phyloP scores from a whole-genome alignment of 2,888 invertebrate species.

The Theodoxus fluviatilis region DNA sequence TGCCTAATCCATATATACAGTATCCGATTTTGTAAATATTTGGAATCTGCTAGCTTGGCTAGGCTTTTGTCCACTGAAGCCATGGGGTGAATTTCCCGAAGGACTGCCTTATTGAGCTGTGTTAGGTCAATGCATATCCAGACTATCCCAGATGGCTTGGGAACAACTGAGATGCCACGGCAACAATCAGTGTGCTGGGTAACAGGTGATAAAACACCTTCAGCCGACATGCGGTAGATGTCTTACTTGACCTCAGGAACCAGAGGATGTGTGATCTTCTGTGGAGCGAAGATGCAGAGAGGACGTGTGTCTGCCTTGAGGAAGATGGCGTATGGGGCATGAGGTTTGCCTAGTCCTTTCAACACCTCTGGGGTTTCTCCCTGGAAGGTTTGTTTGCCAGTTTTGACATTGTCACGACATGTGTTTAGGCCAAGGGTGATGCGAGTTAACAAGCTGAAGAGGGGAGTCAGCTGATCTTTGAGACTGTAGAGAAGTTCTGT shows the following conservation, averaged over 20 bases:
- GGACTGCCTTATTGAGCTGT: conserved; percentile 31
- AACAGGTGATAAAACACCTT: conserved; percentile 31
- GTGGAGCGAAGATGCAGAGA: conserved; percentile 7
- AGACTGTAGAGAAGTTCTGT: not conserved
- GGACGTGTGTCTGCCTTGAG: not conserved
- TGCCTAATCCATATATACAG: not conserved
- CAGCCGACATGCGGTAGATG: conserved; percentile 11
- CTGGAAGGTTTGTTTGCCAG: not conserved
- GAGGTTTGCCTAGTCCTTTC: conserved; percentile 20
- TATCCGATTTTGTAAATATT: not conserved
- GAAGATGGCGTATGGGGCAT: conserved; percentile 3
- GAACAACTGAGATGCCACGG: conserved; percentile 31
- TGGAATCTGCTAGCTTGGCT: not conserved
- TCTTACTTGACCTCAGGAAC: conserved; percentile 23
- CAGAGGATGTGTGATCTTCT: conserved; percentile 24
- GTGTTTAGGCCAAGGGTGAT: not conserved
- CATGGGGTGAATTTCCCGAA: conserved; percentile 30
- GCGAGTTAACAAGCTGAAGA: conserved; percentile 12
- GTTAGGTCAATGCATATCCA: conserved; percentile 33
- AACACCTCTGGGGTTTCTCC: conserved; percentile 27
- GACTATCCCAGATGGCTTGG: conserved; percentile 31
- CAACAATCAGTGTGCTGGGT: conserved; percentile 36
- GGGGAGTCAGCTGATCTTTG: not conserved
- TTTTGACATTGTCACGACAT: not conserved
- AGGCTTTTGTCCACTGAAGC: conserved; percentile 25